These are phyloP conservation scores for Drosophila varians DNA, from an alignment of 1,140 invertebrate genomes.

Conservation along the genomic window DNA sequence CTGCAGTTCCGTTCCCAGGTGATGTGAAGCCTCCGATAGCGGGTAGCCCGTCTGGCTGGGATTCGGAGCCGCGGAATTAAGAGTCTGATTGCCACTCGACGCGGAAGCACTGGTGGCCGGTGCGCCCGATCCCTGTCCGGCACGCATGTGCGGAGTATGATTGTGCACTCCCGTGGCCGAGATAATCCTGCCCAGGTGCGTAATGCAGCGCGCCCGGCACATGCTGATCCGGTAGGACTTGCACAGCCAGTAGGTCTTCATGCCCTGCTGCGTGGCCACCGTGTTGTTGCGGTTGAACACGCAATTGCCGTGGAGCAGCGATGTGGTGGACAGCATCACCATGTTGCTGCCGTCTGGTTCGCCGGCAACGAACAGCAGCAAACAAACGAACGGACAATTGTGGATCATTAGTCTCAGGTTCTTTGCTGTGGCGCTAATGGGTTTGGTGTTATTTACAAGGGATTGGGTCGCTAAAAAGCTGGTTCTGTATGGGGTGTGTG, in stretches of 20 bases:
- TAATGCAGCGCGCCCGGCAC: constrained; percentile 83
- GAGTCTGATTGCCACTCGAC: neutral
- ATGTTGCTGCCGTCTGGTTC: constrained; percentile 75
- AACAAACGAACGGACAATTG: constrained; percentile 70
- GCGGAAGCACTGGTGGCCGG: neutral
- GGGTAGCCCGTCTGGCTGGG: constrained; percentile 46
- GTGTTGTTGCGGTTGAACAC: constrained; percentile 83
- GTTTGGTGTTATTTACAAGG: constrained; percentile 63
- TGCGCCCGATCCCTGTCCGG: constrained; percentile 22
- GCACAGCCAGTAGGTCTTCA: constrained; percentile 84
- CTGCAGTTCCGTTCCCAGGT: constrained; percentile 48
- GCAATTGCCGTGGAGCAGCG: constrained; percentile 81
- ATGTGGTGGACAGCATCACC: constrained; percentile 83
- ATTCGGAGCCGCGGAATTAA: constrained; percentile 33
- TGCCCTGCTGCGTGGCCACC: constrained; percentile 83
- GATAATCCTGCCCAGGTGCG: constrained; percentile 80
- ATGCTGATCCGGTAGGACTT: constrained; percentile 83
- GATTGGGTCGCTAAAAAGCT: neutral
- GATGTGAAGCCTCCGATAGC: constrained; percentile 41
- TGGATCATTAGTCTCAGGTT: constrained; percentile 71
- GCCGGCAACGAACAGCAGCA: constrained; percentile 26
- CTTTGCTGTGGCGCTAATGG: constrained; percentile 41
- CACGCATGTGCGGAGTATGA: constrained; percentile 81
- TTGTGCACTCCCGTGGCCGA: constrained; percentile 83
- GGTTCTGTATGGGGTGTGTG: constrained; percentile 9